phyloP scores from a whole-genome alignment of 64 coral and sea anemone species.

The Stichodactyla helianthus region DNA sequence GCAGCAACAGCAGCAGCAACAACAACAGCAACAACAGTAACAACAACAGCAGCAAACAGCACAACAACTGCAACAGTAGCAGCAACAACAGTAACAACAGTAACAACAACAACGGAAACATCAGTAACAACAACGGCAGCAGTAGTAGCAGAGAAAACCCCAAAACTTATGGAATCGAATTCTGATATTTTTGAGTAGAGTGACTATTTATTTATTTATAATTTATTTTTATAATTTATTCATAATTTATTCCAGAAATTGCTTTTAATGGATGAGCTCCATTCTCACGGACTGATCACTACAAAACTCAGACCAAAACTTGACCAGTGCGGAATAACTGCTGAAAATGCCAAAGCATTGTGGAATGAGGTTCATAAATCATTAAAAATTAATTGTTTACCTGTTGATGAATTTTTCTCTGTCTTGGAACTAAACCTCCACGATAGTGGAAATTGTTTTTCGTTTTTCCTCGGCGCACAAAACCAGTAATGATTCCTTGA shows the following conservation, averaged over 20 bases:
- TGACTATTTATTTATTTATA: too few species aligned
- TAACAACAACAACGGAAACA: too few species aligned
- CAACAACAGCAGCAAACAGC: neutral
- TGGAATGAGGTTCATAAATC: slow-evolving; percentile 81
- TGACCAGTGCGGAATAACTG: slow-evolving; percentile 80
- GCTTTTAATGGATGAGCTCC: slow-evolving; percentile 55
- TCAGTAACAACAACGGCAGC: too few species aligned
- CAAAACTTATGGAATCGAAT: too few species aligned
- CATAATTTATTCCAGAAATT: slow-evolving; percentile 51
- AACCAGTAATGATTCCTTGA: neutral
- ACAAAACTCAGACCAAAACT: slow-evolving; percentile 80
- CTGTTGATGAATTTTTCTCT: too few species aligned
- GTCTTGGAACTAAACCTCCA: too few species aligned
- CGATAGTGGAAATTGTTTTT: neutral
- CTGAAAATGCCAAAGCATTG: slow-evolving; percentile 51
- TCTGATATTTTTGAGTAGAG: too few species aligned
- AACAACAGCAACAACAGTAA: too few species aligned
- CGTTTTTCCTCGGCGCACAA: neutral
- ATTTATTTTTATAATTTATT: too few species aligned
- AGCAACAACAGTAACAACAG: neutral
- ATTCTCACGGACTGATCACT: slow-evolving; percentile 63
- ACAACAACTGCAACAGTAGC: neutral
- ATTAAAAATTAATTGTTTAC: neutral
- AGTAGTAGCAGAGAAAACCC: neutral
- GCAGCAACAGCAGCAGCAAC: too few species aligned